Evolutionary conservation across 2,888 invertebrate species (phyloP), one percentile per base, ranked within the genome.

Genomic region (Gasteruption jaculator): DNA sequence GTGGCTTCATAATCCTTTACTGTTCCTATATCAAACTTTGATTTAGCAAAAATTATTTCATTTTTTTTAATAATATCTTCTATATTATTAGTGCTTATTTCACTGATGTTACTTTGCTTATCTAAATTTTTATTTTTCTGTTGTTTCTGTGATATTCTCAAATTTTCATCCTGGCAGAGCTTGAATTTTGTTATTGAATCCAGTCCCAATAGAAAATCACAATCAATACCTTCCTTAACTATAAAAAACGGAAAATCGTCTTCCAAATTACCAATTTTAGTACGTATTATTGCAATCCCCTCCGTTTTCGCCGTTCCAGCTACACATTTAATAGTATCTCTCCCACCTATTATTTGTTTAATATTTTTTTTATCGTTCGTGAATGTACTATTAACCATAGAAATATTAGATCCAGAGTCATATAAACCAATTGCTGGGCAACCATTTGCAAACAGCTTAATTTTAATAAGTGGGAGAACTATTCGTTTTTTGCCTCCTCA

Each of bases 401-500:
- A 47, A 25, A 47, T 18, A 24, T 47, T 47, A 22, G 43, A 31
- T 31, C 7, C n/a, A 8, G 43, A 45, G 36, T 45, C 49, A 40
- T 46, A 48, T 29, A 50, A 29, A 21, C 42, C 43, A 32, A 45
- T 29, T 21, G 45, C 43, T 43, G 38, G 24, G 25, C 32, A 35
- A 42, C 22, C 22, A 35, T 50, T 43, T 24, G 33, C 37, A 22
- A 43, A 30, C 8, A 48, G 14, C 31, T 45, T 45, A 20, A 50
- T 14, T 45, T 30, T 48, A 19, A 48, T 50, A 43, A 48, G 45
- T 50, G 43, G 45, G 43, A 25, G 29, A 11, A 33, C 32, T 38
- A 47, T 21, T 34, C 37, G 46, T 38, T 43, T 43, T 47, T 47
- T 47, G 46, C 31, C 18, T 46, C 41, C 14, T 49, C 43, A 25